Evolutionary conservation across 2,797 vertebrate species (phyloP).

Genomic region (Phaenicophaeus curvirostris): DNA sequence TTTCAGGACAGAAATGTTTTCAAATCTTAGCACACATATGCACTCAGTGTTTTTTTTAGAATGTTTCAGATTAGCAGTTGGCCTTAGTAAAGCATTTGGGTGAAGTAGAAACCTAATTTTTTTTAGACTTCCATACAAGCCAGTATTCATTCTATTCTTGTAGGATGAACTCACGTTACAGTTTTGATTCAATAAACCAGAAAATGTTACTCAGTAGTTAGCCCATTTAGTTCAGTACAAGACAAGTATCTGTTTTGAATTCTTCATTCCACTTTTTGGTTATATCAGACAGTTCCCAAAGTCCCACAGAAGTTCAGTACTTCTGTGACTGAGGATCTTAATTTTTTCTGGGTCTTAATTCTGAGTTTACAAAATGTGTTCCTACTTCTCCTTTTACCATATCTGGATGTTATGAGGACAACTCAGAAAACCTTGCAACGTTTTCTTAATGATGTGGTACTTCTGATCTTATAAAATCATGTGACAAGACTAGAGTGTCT

Average conservation of each 20-base stretch:
- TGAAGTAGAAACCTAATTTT: not conserved
- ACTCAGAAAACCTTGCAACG: not conserved
- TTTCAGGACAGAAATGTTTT: not conserved
- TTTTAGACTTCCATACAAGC: not conserved
- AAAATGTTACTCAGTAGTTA: not conserved
- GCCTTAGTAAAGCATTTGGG: not conserved
- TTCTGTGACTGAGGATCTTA: not conserved
- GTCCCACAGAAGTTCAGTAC: not conserved
- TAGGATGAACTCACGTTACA: not conserved
- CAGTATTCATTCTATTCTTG: not conserved
- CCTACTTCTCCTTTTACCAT: not conserved
- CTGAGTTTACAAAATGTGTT: not conserved
- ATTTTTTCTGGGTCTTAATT: not conserved
- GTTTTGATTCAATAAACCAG: not conserved
- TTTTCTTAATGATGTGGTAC: no score
- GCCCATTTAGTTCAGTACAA: not conserved
- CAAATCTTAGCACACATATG: rapidly evolving
- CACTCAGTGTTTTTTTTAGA: not conserved
- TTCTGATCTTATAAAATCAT: not conserved
- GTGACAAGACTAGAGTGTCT: no score
- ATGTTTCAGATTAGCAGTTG: not conserved
- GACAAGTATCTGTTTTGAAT: not conserved
- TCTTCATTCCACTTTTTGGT: not conserved
- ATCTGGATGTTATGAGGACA: not conserved
- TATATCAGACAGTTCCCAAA: not conserved